Evolutionary conservation across 2,797 vertebrate species (phyloP).

Genomic region (Clamator glandarius): DNA sequence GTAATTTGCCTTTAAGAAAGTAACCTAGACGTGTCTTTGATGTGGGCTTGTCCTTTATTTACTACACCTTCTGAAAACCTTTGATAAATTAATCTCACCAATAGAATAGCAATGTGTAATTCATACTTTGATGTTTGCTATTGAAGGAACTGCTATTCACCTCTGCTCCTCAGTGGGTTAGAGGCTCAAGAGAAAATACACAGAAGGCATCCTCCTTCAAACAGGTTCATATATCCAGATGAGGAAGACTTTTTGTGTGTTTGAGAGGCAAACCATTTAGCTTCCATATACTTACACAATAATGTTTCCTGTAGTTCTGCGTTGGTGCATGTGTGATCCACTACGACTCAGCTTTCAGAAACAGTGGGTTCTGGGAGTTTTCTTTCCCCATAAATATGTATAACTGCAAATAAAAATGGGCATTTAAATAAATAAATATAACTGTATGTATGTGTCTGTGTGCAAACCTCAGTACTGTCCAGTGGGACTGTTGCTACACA

Average conservation of each 20-base stretch:
- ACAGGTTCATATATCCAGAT: background rate
- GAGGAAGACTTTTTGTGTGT: background rate
- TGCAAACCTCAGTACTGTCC: background rate
- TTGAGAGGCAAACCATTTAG: background rate
- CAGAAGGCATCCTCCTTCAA: background rate
- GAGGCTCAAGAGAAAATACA: background rate
- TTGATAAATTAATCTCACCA: conserved; percentile 46
- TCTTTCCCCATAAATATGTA: background rate
- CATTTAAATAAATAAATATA: background rate
- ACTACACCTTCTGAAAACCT: conserved; percentile 47
- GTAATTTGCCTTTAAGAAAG: conserved; percentile 73
- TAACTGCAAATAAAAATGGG: background rate
- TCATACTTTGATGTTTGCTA: conserved; percentile 1
- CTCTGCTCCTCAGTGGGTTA: background rate
- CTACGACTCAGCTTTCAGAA: background rate
- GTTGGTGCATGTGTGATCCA: background rate
- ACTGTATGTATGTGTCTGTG: background rate
- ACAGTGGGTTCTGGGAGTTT: background rate
- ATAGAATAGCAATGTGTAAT: background rate
- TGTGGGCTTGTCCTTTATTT: conserved; percentile 74
- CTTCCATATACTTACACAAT: background rate
- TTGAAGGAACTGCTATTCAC: conserved; percentile 17
- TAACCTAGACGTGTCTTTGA: conserved; percentile 75
- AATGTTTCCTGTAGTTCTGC: background rate
- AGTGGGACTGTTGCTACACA: background rate